phyloP scores from a whole-genome alignment of 2,797 vertebrate genomes.

The Helicolenus hilgendorfi region DNA sequence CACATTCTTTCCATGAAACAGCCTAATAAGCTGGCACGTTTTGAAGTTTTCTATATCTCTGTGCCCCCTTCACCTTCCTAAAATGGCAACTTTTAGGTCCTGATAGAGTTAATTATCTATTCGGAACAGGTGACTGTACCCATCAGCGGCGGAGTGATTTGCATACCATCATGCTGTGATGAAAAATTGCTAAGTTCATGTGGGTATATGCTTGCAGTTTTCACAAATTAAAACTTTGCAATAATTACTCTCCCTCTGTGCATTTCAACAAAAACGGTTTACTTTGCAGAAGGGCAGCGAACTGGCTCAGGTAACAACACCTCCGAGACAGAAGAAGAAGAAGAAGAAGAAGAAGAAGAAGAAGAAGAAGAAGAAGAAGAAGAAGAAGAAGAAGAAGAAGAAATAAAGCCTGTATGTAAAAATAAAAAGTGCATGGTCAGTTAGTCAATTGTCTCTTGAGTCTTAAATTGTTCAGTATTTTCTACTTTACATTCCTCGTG shows the following conservation, averaged over 20 bases:
- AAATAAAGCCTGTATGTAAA: not conserved
- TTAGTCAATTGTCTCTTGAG: not conserved
- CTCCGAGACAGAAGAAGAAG: not conserved
- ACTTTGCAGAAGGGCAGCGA: not conserved
- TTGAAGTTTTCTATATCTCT: not conserved
- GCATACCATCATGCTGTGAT: constrained; percentile 3
- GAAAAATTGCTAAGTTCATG: constrained; percentile 10
- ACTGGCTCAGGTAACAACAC: not conserved
- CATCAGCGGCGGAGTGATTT: constrained; percentile 19
- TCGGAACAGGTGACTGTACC: not conserved
- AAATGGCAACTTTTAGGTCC: not conserved
- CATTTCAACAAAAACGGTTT: not conserved
- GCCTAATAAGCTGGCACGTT: not conserved
- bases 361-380: not conserved
- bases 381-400: not conserved
- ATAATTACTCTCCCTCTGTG: constrained; percentile 3
- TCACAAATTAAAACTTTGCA: constrained; percentile 4
- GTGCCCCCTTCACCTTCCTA: not conserved
- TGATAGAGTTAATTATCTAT: constrained; percentile 30
- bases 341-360: not conserved
- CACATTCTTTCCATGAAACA: not conserved
- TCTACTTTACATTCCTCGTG: constrained; percentile 6
- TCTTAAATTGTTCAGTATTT: not conserved
- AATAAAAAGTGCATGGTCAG: constrained; percentile 5
- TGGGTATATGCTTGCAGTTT: not conserved